Percentiles rank a stretch among this genome's conserved stretches.
These are phyloP conservation scores for Ectemnius lituratus DNA, from an alignment of 2,888 invertebrate species.

Conservation along the genomic window DNA sequence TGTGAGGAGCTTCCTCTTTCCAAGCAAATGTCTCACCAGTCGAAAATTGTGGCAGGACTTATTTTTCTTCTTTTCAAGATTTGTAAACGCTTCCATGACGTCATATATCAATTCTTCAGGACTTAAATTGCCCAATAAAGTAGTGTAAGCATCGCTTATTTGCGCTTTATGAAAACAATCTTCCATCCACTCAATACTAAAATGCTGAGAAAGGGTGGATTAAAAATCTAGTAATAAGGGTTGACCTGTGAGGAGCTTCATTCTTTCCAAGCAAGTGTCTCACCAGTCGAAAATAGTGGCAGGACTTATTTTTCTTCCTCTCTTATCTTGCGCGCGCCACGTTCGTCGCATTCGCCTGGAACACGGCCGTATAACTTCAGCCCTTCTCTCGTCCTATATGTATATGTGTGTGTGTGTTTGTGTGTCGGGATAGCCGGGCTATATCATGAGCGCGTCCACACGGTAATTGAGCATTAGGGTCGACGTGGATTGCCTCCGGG, in stretches of 20 bases:
- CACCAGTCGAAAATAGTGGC: background rate
- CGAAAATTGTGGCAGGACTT: background rate
- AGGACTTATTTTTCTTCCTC: constrained; percentile 10
- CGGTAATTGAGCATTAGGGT: constrained; percentile 58
- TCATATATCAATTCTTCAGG: no score
- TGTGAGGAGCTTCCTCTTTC: no score
- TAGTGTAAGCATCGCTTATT: no score
- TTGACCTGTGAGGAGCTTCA: no score
- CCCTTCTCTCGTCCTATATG: no score
- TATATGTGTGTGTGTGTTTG: background rate
- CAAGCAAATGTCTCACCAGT: background rate
- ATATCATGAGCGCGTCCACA: constrained; percentile 51
- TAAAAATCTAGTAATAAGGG: no score
- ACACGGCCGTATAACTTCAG: constrained; percentile 34
- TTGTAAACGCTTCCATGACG: no score
- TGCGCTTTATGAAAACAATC: no score
- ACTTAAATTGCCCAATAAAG: no score
- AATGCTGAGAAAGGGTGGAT: no score
- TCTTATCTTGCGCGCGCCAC: constrained; percentile 37
- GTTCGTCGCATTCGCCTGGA: constrained; percentile 30
- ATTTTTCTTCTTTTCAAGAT: constrained; percentile 18
- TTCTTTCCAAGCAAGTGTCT: background rate
- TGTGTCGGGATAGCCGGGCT: constrained; percentile 10
- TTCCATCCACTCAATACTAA: no score
- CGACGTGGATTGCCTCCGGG: constrained; percentile 35